phyloP scores from a whole-genome alignment of 2,113 vertebrate genomes.

The Chlamydotis undulata region DNA sequence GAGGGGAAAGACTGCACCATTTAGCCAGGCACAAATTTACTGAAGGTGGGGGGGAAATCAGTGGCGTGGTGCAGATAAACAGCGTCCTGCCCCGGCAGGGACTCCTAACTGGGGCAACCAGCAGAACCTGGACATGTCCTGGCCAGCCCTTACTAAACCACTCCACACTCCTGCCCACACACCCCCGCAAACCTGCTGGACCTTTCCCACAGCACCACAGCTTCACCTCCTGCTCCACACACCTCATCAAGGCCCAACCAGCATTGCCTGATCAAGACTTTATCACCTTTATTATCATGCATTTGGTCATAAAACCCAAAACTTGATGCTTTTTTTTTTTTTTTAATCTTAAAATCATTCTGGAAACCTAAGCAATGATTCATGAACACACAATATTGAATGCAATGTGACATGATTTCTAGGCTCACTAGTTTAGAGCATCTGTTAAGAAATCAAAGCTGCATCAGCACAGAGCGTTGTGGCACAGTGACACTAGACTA shows the following conservation, averaged over 20 bases:
- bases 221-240: accelerated
- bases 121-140: neutral
- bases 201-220: accelerated
- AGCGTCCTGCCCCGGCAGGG: neutral
- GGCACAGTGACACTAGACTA: neutral
- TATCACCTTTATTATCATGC: neutral
- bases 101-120: neutral
- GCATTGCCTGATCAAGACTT: neutral
- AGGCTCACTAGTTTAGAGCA: neutral
- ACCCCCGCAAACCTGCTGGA: neutral
- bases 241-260: too few species aligned
- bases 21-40: neutral
- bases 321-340: neutral
- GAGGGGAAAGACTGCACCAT: neutral
- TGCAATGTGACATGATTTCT: neutral
- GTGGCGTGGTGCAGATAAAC: neutral
- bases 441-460: neutral
- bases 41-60: neutral
- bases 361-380: neutral
- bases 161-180: too few species aligned
- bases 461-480: neutral
- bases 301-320: neutral
- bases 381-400: accelerated
- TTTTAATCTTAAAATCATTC: neutral
- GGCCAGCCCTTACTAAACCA: neutral